Base-by-base conservation (phyloP, 2,113 vertebrate genomes). In the Myanophis thanlyinensis region DNA sequence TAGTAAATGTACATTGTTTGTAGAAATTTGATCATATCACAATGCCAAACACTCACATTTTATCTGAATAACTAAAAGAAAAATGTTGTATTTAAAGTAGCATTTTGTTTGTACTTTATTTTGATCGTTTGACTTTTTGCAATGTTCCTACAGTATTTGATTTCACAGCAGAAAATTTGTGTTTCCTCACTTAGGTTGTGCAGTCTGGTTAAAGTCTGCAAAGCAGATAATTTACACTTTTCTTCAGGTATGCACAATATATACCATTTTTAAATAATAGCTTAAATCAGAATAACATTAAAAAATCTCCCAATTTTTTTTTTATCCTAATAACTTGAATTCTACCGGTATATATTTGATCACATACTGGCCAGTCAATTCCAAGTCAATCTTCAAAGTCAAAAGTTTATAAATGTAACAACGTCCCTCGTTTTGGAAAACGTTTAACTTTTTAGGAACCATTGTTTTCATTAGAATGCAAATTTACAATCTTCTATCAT, bases 21-120 rank as follows among this genome's bases (percentile, higher is more conserved):
- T 20, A 44, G 35, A 44, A 22, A 22, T 44, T 44, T 44, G 35
- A 8, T 15, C 67, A 44, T 80, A 80, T 80, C 35, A 80, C 35
- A 80, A 80, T 80, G 35, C 73, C 44, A 80, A 80, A 35, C 35
- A 80, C 35, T 80, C 67, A 44, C 22, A 40, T 35, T 73, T 80
- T 80, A 44, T 80, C 44, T 40, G 2, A 44, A 40, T 67, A 73
- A 80, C n/a, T 40, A 8, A 80, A 6, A n/a, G 25, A 40, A 73
- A 80, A 20, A 40, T 10, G 22, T 25, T 93, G 93, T 46, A 87
- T 91, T 62, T 0, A 11, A 52, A 94, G 94, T 93, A 95, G 92
- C 56, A 94, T 93, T 93, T 87, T 94, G 92, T 53, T 89, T 93
- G 93, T 62, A 94, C 89, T 95, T 73, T 56, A 87, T 85, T 93